Evolutionary conservation across 2,113 vertebrate genomes (phyloP), one percentile per base, ranked within the genome.

Genomic region (Notothenia coriiceps): DNA sequence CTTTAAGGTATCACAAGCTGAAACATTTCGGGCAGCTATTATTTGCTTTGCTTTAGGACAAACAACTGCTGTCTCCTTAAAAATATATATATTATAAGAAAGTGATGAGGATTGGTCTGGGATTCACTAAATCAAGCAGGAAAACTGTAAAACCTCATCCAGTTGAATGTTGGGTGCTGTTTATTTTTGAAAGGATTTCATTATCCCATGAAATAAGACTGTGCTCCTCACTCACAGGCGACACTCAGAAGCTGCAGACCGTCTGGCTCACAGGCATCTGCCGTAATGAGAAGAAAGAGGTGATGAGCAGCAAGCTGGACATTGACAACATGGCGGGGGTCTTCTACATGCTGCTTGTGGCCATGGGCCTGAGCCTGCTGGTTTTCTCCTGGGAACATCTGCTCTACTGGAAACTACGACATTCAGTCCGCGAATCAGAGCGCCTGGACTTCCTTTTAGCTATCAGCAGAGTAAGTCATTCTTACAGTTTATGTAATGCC

Each of bases 291-390:
- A 99, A 99, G 95, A 99, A 99, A 0, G 98, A 99, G 88, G 98
- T 98, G 69, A 98, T 99, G 96, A 99, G 98, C 95, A 98, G 97
- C 79, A 99, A 99, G 89, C 92, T 99, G 89, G 98, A 99, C 91
- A 98, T 99, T 0, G 98, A 99, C 94, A 99, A 99, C 94, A 99
- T 99, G 98, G 98, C 98, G 0, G 98, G 98, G 0, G 98, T 99
- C 62, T 99, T 99, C 95, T 99, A 99, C 92, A 99, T 99, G 98
- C 95, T 99, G 89, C 93, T 99, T 2, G 98, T 99, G 83, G 98
- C 98, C 88, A 99, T 99, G 98, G 98, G 98, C 50, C 95, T 99
- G 71, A 99, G 98, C 82, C 93, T 99, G 83, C 94, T 99, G 84
- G 98, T 99, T 70, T 99, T 99, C 0, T 95, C 98, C 56, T 99